Evolutionary conservation across 2,888 invertebrate genomes (phyloP).

Genomic region (Heliconius charithonia): DNA sequence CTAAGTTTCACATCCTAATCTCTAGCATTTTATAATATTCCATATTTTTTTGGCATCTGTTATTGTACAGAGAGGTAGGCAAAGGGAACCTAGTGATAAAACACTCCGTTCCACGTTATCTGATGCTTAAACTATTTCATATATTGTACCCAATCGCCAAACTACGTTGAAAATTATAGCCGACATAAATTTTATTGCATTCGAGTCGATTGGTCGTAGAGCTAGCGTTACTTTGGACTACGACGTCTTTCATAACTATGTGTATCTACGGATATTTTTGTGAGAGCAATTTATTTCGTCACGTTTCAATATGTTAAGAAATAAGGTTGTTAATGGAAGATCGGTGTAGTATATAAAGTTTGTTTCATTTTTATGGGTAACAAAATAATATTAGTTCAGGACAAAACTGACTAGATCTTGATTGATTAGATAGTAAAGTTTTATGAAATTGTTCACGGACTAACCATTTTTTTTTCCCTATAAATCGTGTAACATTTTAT

Average conservation of each 20-base stretch:
- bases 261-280: constrained; percentile 35
- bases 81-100: too few relatives aligned
- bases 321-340: constrained; percentile 32
- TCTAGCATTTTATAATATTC: neutral
- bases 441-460: constrained; percentile 3
- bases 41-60: too few relatives aligned
- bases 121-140: constrained; percentile 32
- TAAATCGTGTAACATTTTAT: constrained; percentile 4
- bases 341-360: constrained; percentile 34
- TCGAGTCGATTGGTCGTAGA: constrained; percentile 42
- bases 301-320: constrained; percentile 35
- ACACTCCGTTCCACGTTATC: constrained; percentile 10
- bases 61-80: too few relatives aligned
- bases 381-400: constrained; percentile 26
- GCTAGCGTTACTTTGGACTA: constrained; percentile 39
- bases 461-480: neutral
- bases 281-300: constrained; percentile 33
- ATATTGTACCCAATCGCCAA: constrained; percentile 36
- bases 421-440: constrained; percentile 31
- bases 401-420: constrained; percentile 10
- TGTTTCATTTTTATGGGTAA: constrained; percentile 28
- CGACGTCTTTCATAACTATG: constrained; percentile 43
- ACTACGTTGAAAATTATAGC: constrained; percentile 44
- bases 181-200: constrained; percentile 46
- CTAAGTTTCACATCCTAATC: neutral